Evolutionary conservation across 2,797 vertebrate species (phyloP).

Genomic region (Pteropus rufus): DNA sequence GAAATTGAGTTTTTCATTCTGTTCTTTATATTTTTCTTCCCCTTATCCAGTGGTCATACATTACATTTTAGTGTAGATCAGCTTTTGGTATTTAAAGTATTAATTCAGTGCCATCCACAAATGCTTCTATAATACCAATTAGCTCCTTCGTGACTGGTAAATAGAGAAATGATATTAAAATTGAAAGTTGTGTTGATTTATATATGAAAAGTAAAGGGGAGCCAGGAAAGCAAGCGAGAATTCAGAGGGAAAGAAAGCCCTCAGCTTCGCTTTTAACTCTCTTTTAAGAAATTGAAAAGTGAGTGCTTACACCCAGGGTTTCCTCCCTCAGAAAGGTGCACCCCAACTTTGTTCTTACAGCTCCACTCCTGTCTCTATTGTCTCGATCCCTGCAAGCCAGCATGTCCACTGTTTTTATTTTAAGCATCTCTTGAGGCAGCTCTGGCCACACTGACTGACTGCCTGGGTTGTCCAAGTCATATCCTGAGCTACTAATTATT

Average conservation of each 20-base stretch:
- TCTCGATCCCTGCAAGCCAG: background rate
- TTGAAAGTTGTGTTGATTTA: background rate
- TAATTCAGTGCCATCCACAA: background rate
- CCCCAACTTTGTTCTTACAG: background rate
- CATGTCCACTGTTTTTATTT: background rate
- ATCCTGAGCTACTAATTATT: background rate
- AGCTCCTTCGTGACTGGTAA: background rate
- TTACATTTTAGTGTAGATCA: background rate
- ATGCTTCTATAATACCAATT: background rate
- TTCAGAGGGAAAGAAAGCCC: background rate
- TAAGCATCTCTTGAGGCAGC: background rate
- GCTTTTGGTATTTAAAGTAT: conserved; percentile 11
- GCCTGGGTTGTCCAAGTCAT: background rate
- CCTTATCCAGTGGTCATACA: background rate
- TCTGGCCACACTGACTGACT: background rate
- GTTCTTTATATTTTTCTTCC: background rate
- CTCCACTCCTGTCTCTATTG: background rate
- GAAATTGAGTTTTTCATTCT: background rate
- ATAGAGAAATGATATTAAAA: background rate
- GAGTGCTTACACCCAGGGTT: background rate
- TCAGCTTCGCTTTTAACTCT: background rate
- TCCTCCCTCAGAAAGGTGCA: background rate
- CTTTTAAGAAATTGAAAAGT: background rate
- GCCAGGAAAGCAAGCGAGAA: background rate
- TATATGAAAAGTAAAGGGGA: background rate